Evolutionary conservation across 2,888 invertebrate genomes (phyloP).

Genomic region (Oxytorus armatus): DNA sequence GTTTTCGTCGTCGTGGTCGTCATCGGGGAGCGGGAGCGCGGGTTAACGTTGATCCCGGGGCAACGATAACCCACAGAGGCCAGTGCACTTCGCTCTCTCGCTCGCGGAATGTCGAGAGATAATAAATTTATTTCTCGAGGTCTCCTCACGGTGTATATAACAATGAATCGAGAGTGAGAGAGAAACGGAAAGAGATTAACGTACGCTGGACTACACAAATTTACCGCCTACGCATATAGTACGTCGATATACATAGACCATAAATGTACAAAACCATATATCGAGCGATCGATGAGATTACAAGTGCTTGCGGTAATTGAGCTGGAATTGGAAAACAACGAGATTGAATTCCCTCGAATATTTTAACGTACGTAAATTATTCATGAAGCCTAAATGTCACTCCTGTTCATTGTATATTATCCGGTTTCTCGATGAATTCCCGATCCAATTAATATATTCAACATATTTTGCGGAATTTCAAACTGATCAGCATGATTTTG

Average conservation of each 20-base stretch:
- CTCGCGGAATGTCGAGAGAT: constrained; percentile 47
- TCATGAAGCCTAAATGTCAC: constrained; percentile 25
- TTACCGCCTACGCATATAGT: background rate
- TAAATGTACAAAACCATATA: background rate
- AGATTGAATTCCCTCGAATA: constrained; percentile 6
- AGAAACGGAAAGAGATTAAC: constrained; percentile 16
- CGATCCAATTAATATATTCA: background rate
- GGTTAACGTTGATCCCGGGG: constrained; percentile 43
- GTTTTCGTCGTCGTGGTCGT: background rate
- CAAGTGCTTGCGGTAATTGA: constrained; percentile 33
- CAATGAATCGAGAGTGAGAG: constrained; percentile 9
- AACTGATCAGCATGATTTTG: no score
- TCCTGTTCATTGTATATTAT: background rate
- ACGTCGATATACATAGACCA: background rate
- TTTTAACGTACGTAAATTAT: constrained; percentile 25
- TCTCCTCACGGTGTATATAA: background rate
- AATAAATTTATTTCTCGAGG: no score
- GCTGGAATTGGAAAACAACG: background rate
- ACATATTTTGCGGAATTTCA: background rate
- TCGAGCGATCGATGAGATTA: constrained; percentile 20
- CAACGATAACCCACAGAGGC: constrained; percentile 57
- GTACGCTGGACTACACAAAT: background rate
- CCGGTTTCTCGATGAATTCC: background rate
- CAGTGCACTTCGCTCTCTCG: constrained; percentile 60
- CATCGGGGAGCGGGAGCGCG: background rate